These are phyloP conservation scores for Trachelus iudaicus DNA, from an alignment of 2,888 invertebrate genomes.

Conservation along the genomic window DNA sequence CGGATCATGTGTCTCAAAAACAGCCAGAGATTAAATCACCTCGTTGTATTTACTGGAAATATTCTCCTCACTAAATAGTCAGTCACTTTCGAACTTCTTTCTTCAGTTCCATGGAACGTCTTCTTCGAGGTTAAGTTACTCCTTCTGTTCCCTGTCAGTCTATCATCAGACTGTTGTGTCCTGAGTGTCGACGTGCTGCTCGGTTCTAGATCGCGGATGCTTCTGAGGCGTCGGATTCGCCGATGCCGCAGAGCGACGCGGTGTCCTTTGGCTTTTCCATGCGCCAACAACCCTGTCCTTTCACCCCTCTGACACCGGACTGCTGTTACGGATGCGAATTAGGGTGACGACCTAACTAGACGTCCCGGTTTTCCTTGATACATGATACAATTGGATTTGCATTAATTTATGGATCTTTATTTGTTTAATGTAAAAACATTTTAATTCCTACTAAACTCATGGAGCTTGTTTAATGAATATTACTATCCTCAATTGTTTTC, in stretches of 20 bases:
- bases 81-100: too few relatives aligned
- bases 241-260: constrained; percentile 5
- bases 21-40: too few relatives aligned
- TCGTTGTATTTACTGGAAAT: not conserved
- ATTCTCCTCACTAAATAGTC: not conserved
- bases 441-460: too few relatives aligned
- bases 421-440: too few relatives aligned
- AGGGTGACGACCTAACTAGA: too few relatives aligned
- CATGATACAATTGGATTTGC: too few relatives aligned
- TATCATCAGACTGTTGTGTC: not conserved
- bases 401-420: too few relatives aligned
- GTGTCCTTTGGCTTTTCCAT: constrained; percentile 29
- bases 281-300: constrained; percentile 16
- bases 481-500: too few relatives aligned
- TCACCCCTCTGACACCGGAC: not conserved
- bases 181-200: constrained; percentile 23
- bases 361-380: too few relatives aligned
- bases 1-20: constrained; percentile 46
- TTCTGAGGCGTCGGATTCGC: constrained; percentile 19
- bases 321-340: too few relatives aligned
- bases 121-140: too few relatives aligned
- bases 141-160: not conserved
- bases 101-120: not conserved
- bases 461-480: too few relatives aligned
- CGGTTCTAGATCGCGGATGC: constrained; percentile 45